Evolutionary conservation across 2,797 vertebrate genomes (phyloP).

Genomic region (Danio tinwini): DNA sequence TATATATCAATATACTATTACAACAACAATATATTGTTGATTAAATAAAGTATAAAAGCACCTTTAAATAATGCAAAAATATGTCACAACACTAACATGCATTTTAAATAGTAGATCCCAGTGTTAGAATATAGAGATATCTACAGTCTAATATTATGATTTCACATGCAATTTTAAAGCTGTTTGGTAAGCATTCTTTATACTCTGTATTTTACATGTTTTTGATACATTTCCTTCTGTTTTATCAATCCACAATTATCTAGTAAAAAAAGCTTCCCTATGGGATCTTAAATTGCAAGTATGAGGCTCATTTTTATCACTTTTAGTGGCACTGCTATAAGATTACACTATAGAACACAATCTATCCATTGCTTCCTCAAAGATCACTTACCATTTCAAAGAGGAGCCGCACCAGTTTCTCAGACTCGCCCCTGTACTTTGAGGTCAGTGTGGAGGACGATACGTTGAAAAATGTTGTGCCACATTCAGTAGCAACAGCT

Average conservation of each 20-base stretch:
- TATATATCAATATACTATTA: too few species aligned
- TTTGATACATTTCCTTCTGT: too few species aligned
- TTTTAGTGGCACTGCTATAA: too few species aligned
- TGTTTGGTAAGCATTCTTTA: not conserved
- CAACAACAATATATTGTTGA: too few species aligned
- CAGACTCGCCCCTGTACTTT: slow-evolving; percentile 97
- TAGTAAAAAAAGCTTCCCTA: too few species aligned
- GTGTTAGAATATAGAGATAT: not conserved
- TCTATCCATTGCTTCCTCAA: not conserved
- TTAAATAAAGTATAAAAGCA: not conserved
- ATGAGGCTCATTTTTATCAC: too few species aligned
- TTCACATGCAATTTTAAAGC: not conserved
- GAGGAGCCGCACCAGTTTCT: slow-evolving; percentile 95
- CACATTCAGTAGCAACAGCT: slow-evolving; percentile 97
- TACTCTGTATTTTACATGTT: not conserved
- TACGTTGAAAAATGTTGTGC: slow-evolving; percentile 97
- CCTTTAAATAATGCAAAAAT: not conserved
- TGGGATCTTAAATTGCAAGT: too few species aligned
- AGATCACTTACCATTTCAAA: slow-evolving; percentile 93
- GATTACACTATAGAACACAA: not conserved
- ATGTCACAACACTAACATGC: not conserved
- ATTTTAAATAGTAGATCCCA: not conserved
- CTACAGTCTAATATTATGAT: not conserved
- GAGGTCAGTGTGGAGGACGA: slow-evolving; percentile 96
- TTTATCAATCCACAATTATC: too few species aligned